Base-by-base conservation (phyloP, 2,888 invertebrate species). In the Tenthredo livida region DNA sequence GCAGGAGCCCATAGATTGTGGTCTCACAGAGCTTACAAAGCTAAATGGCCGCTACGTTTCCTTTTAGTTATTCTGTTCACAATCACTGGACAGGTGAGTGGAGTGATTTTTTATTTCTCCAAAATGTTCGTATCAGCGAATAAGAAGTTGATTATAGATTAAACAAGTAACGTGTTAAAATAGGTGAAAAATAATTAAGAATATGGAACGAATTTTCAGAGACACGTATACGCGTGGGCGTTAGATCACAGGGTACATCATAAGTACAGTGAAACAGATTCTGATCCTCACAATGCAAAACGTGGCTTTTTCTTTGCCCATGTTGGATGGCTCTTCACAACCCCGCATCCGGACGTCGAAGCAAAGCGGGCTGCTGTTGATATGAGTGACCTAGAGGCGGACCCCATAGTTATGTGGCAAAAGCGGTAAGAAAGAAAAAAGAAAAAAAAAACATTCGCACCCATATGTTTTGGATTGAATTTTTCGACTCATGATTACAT, bases 1-100 rank as follows among this genome's bases (percentile, higher is more conserved):
- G 97, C 97, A 7, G 97, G 97, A 78, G 97, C 96, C 1, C 97
- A 97, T 91, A 94, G 97, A 86, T 94, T 97, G 86, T 97, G 97
- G 97, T 97, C 97, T 0, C 97, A 97, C 91, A 94, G 96, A 88
- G 96, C 97, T 0, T 97, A 97, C 93, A 96, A 96, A 89, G 97
- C 97, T 10, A 95, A 95, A 87, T 94, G 96, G 94, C 97, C 96
- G 0, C 94, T 97, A 86, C 94, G 96, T 85, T 92, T 97, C 78
- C 90, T 97, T 29, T 94, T 97, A 80, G 95, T 96, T 12, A 91
- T 97, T 82, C 95, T 97, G 47, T 97, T 97, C 92, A 97, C 97
- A 3, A 95, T 97, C 86, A 96, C 97, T 2, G 97, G 97, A 87
- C 97, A 97, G 95, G 97, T 97, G 92, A 80, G 80, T 80, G 21